phyloP scores from a whole-genome alignment of 2,888 invertebrate species.

The Cataglyphis rosenhaueri region DNA sequence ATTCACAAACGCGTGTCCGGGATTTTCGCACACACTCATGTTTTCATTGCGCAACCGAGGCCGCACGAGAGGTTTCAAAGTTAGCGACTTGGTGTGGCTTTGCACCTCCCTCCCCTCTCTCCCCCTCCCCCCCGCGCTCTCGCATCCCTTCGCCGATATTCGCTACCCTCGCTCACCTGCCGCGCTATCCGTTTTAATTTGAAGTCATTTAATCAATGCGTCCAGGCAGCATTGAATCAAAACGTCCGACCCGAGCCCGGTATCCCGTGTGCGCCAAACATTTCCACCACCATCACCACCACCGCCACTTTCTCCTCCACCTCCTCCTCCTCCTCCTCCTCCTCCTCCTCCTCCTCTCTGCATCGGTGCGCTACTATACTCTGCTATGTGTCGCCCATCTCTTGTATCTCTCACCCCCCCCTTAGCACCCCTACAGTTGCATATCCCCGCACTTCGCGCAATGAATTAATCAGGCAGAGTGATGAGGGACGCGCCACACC shows the following conservation, averaged over 20 bases:
- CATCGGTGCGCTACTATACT: conserved; percentile 11
- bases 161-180: conserved; percentile 66
- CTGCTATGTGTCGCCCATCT: conserved; percentile 52
- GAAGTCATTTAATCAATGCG: conserved; percentile 78
- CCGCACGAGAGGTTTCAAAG: conserved; percentile 26
- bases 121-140: conserved; percentile 13
- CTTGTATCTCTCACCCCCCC: conserved; percentile 31
- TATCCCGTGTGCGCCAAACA: conserved; percentile 63
- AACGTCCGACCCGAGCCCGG: conserved; percentile 68
- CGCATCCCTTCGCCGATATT: conserved; percentile 59
- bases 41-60: conserved; percentile 21
- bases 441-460: conserved; percentile 58
- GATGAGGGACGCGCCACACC: conserved; percentile 69
- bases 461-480: conserved; percentile 78
- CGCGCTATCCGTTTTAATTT: conserved; percentile 74
- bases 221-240: conserved; percentile 77
- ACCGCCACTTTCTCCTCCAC: conserved; percentile 33
- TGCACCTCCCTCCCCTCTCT: not conserved
- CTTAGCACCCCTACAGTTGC: conserved; percentile 30
- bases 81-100: conserved; percentile 50
- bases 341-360: conserved; percentile 40
- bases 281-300: conserved; percentile 33
- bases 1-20: not conserved
- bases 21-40: conserved; percentile 29
- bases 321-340: conserved; percentile 12